Evolutionary conservation across 2,113 vertebrate species (phyloP).

Genomic region (Callaeas wilsoni): DNA sequence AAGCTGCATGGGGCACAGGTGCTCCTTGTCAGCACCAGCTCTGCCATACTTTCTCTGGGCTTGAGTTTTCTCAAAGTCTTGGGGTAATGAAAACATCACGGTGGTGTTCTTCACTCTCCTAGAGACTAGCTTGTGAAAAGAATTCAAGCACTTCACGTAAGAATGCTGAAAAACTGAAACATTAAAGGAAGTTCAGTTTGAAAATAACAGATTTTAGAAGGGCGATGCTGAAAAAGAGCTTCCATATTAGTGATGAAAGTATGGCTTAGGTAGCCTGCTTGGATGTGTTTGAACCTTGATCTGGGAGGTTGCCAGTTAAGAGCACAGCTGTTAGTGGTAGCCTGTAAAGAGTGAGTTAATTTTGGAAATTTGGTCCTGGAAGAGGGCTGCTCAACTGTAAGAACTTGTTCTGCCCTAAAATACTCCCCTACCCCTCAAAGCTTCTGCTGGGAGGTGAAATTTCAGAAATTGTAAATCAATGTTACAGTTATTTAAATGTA

Average conservation of each 20-base stretch:
- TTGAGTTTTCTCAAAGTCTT: background rate
- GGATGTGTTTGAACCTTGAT: background rate
- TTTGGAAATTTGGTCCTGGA: background rate
- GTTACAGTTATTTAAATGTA: background rate
- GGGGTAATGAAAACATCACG: background rate
- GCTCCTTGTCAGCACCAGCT: background rate
- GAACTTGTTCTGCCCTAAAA: background rate
- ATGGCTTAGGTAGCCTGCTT: background rate
- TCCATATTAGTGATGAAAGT: background rate
- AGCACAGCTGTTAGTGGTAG: background rate
- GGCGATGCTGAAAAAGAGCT: background rate
- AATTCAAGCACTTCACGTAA: background rate
- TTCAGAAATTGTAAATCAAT: background rate
- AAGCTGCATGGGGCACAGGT: background rate
- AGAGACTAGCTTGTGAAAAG: background rate
- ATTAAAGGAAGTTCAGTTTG: background rate
- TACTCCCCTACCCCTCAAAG: background rate
- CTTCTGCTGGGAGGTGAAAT: background rate
- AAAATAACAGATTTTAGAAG: background rate
- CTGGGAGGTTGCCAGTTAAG: background rate
- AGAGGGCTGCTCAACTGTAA: background rate
- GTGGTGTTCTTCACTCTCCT: background rate
- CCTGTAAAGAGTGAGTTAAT: background rate
- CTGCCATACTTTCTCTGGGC: background rate
- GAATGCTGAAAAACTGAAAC: background rate